Base-by-base conservation (phyloP, 2,797 vertebrate genomes). In the Coregonus suidteri region DNA sequence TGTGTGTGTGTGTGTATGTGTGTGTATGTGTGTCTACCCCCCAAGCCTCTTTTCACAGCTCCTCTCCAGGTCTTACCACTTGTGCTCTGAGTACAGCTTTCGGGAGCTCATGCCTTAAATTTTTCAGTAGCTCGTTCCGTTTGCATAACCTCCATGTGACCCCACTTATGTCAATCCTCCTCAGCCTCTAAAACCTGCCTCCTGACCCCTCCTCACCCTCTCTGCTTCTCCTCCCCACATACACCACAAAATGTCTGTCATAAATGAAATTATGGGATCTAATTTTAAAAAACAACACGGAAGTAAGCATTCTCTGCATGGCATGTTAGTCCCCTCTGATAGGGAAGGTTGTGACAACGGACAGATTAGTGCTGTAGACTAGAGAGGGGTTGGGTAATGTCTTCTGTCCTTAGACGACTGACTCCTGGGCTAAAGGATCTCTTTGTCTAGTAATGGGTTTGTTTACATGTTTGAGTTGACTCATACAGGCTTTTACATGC, bases 81-180 rank as follows among this genome's bases (percentile, higher is more conserved):
- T 77, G 86, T 59, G 75, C 85, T 90, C 52, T 0, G 82, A 91
- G 89, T 76, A 87, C 86, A 88, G 86, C 90, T 88, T 94, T 90
- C 90, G 89, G 80, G 83, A 92, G 92, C 91, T 90, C 88, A 76
- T 73, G 91, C 92, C 88, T 95, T 96, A 92, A 96, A 96, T 95
- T 96, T 97, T 96, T 96, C 92, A 96, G 95, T 90, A 90, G 95
- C 95, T 93, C 84, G 70, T 86, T 84, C 81, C 83, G 90, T 96
- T 96, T 94, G 92, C 92, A 94, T 96, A 96, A 96, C 95, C 96
- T 96, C 92, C 77, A 87, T 80, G 70, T 96, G 96, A 97, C 95
- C 96, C 92, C 85, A 31, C 73, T 83, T 83, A 88, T 90, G 89
- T 90, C 89, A 83, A 85, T 83, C 83, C 30, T 18, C 81, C 70